Base-by-base conservation (phyloP, 2,888 invertebrate genomes). In the Branchinecta sandiegonensis region DNA sequence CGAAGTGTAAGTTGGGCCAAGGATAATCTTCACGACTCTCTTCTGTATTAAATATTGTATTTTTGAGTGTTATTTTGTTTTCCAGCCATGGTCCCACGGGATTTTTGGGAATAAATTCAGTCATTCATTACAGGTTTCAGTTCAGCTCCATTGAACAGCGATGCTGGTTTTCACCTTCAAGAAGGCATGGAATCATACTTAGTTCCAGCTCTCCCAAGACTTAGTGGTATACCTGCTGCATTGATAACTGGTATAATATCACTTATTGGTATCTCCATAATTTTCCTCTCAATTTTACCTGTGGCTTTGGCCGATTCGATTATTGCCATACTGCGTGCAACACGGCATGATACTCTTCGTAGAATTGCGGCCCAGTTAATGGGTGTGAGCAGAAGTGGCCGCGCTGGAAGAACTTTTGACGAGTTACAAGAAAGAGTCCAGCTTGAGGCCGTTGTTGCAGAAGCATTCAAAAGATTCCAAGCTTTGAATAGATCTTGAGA, bases 161-260 rank as follows among this genome's bases (percentile, higher is more conserved):
- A 56, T 17, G 63, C 63, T 8, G 63, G 63, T 11, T 56, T 56
- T 10, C 63, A 56, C 9, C n/a, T 56, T 8, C 63, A 56, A 56
- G 63, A 56, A 56, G 63, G 63, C n/a, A 56, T 56, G 63, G 63
- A 56, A 10, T 17, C 14, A 17, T 56, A 17, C 23, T n/a, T 56
- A 23, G 11, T 10, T 23, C 63, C 63, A 23, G 63, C n/a, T 10
- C 63, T 56, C 23, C 63, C 63, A 56, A 56, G 23, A 56, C 23
- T 56, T 17, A 56, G 63, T 56, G 9, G 14, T n/a, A n/a, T 2
- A n/a, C n/a, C 63, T 17, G 23, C 12, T 56, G 63, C 14, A 8
- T 17, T 56, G 23, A 11, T 56, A 23, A 9, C 63, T 17, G 23
- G 23, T 9, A 56, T 56, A 10, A 56, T 56, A 8, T 17, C n/a